Evolutionary conservation across 1,140 invertebrate genomes (phyloP).

Genomic region (Drosophila chauvacae): DNA sequence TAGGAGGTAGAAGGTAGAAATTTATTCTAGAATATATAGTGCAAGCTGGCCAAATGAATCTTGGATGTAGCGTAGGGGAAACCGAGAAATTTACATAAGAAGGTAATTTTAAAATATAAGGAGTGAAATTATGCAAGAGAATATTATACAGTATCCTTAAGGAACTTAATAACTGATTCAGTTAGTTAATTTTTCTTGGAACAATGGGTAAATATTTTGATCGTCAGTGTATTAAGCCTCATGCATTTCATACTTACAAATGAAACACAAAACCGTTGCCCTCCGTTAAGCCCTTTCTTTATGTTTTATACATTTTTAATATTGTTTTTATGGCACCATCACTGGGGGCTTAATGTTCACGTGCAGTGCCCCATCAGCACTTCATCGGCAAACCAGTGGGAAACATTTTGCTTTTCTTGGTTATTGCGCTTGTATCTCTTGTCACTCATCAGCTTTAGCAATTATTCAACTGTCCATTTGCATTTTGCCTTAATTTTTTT

Average conservation of each 20-base stretch:
- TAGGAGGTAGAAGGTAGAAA: conserved; percentile 5
- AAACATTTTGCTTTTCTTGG: conserved; percentile 21
- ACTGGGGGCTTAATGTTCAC: conserved; percentile 27
- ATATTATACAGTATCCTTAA: neutral
- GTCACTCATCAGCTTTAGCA: conserved; percentile 60
- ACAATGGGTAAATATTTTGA: neutral
- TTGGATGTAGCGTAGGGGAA: conserved; percentile 4
- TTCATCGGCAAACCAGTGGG: conserved; percentile 18
- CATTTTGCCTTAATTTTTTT: conserved; percentile 38
- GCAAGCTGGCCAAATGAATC: conserved; percentile 22
- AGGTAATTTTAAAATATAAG: neutral
- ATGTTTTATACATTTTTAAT: conserved; percentile 27
- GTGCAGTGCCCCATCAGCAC: conserved; percentile 33
- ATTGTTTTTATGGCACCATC: conserved; percentile 18
- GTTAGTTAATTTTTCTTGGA: neutral
- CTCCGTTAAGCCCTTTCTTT: neutral
- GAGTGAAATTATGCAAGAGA: neutral
- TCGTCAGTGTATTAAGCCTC: neutral
- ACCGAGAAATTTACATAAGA: conserved; percentile 20
- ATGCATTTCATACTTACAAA: neutral
- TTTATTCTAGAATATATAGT: conserved; percentile 54
- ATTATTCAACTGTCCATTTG: conserved; percentile 77
- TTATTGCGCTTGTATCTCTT: conserved; percentile 23
- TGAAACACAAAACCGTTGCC: neutral
- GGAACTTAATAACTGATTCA: neutral